Conservation (phyloP, 2,888 invertebrate genomes). For the Linnaemya vulpina region DNA sequence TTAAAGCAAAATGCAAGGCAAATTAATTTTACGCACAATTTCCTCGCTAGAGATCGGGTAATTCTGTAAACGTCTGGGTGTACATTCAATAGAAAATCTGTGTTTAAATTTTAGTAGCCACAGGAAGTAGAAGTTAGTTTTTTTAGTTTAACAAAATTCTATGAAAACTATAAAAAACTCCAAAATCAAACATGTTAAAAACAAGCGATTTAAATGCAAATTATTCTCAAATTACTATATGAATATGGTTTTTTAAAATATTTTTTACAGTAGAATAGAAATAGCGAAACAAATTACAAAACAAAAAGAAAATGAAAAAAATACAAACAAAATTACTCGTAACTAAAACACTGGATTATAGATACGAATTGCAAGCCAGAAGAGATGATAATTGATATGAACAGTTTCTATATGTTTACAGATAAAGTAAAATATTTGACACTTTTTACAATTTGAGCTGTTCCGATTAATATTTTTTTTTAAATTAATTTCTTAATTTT, state of each 20-base stretch:
- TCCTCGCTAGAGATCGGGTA: background rate
- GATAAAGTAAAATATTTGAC: conserved; percentile 20
- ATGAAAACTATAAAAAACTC: conserved; percentile 12
- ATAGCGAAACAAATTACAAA: conserved; percentile 55
- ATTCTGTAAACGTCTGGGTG: background rate
- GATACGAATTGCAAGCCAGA: conserved; percentile 61
- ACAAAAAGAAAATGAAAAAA: conserved; percentile 5
- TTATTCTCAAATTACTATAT: conserved; percentile 48
- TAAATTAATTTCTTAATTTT: background rate
- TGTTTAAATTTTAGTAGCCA: background rate
- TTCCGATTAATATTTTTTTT: conserved; percentile 49
- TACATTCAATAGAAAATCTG: background rate
- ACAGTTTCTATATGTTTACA: conserved; percentile 30
- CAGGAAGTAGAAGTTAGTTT: conserved; percentile 6
- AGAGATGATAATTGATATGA: conserved; percentile 45
- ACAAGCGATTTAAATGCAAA: conserved; percentile 68
- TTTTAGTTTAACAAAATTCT: conserved; percentile 40
- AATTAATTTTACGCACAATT: background rate
- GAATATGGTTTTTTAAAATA: conserved; percentile 2
- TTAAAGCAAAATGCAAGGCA: too few relatives aligned
- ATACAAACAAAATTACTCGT: conserved; percentile 1
- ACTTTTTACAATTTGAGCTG: conserved; percentile 44
- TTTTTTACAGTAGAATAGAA: conserved; percentile 40
- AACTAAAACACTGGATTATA: conserved; percentile 24
- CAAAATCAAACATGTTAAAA: conserved; percentile 45